Conservation (phyloP, 92 coral and sea anemone genomes). For the Parazoanthus atlanticus region DNA sequence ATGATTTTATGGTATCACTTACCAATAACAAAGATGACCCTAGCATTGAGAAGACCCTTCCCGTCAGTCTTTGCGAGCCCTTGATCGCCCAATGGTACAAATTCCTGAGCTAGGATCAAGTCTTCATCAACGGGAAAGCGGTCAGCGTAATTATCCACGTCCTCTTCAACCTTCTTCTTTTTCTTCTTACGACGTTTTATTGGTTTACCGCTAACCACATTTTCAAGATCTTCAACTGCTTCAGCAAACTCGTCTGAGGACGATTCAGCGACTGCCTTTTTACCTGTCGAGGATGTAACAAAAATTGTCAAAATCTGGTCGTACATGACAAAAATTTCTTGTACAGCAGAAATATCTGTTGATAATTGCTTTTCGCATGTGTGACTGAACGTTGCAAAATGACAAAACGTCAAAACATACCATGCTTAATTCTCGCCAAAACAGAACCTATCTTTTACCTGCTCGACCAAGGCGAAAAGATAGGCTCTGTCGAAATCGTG, state of each 20-base stretch:
- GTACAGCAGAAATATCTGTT: too few relatives aligned
- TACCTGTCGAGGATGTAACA: slow-evolving; percentile 21
- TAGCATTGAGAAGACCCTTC: slow-evolving; percentile 82
- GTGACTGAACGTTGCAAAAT: too few relatives aligned
- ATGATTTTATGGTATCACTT: background rate
- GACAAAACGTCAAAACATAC: too few relatives aligned
- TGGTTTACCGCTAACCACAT: slow-evolving; percentile 73
- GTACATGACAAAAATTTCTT: background rate
- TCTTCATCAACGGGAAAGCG: slow-evolving; percentile 72
- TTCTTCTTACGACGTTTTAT: slow-evolving; percentile 65
- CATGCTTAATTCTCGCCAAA: too few relatives aligned
- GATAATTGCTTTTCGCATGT: too few relatives aligned
- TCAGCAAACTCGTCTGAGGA: slow-evolving; percentile 83
- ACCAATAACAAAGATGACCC: slow-evolving; percentile 97
- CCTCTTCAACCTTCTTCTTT: slow-evolving; percentile 66
- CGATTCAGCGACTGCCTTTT: slow-evolving; percentile 54
- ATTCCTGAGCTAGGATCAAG: slow-evolving; percentile 73
- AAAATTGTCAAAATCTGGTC: background rate
- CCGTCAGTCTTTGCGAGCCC: slow-evolving; percentile 76
- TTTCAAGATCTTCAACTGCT: slow-evolving; percentile 81
- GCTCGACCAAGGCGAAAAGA: too few relatives aligned
- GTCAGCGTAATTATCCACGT: slow-evolving; percentile 51
- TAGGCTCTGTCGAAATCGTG: too few relatives aligned
- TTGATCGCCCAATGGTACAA: slow-evolving; percentile 78
- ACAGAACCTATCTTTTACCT: too few relatives aligned